Evolutionary conservation across 2,113 vertebrate genomes (phyloP), one percentile per base, ranked within the genome.

Genomic region (Picathartes gymnocephalus): DNA sequence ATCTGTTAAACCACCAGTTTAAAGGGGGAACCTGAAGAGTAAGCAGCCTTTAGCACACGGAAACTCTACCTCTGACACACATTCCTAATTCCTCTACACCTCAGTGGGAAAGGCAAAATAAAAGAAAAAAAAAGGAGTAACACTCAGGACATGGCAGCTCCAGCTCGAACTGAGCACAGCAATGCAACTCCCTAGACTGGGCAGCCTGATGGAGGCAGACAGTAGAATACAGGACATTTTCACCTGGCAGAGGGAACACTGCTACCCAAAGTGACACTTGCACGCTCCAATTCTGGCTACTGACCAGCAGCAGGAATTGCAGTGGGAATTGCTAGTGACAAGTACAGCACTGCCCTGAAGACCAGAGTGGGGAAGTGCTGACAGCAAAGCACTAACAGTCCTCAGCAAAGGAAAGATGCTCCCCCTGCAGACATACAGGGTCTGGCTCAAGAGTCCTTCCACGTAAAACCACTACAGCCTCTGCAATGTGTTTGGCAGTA

Each of bases 1-100:
- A 90, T 74, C 68, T 95, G 70, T 87, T 84, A 93, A 96, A 88
- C 12, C 86, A 91, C 22, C 30, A 45, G 68, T 69, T 95, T 87
- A 92, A 95, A 95, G 51, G 47, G 28, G 87, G 39, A 93, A 53
- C 30, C 68, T 72, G 72, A 53, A 86, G 57, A 91, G 71, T 50
- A 95, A 96, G 91, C 54, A 70, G 37, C 61, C 81, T 64, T 86
- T 22, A 82, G 54, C 48, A 74, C 60, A 74, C 60, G 62, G 7
- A 81, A 61, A 13, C 48, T 64, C 25, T 31, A 74, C 14, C 44
- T 92, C 69, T 58, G 66, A 92, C 48, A 84, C 50, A 90, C 61
- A 81, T 61, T 73, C 69, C 68, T 58, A 81, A 53, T 80, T 57
- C 77, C 50, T 62, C 25, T 54, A 50, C 31, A 64, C 5, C 19